Evolutionary conservation across 2,888 invertebrate genomes (phyloP), one percentile per base, ranked within the genome.

Genomic region (Xanthorhoe designata): DNA sequence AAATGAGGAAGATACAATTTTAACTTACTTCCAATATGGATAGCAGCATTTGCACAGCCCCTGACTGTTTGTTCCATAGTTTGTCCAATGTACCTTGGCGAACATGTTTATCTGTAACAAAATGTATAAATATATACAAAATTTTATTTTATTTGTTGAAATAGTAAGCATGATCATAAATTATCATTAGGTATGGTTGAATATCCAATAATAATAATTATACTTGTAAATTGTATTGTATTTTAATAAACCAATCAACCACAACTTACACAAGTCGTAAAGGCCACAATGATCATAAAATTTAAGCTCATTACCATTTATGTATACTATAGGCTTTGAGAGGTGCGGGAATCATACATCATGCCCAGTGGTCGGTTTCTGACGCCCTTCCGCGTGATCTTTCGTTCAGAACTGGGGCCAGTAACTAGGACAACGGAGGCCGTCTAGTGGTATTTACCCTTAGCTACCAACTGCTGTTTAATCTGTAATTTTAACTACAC

Each of bases 1-100:
- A 24, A 24, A 24, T n/a, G 15, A 32, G 6, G 3, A 29, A 4
- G 15, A 35, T 29, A 18, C 1, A 2, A 49, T 6, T 57, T 45
- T 42, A 24, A 75, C 80, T 78, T 78, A 95, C 95, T 89, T 95
- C 95, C 77, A 95, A 83, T 73, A 94, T 88, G 47, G 89, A 82
- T 51, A 95, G 82, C 53, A 95, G 86, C 84, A 94, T 93, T 76
- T 94, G 93, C 63, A 95, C 82, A 29, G 94, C 91, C 29, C 94
- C 94, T 8, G 94, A 87, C 75, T 94, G 94, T 75, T 94, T 94
- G 80, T 89, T 93, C 94, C 95, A 94, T 74, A 95, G 75, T 78
- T 94, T 94, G 55, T 95, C 95, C 82, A 95, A 77, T 15, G 94
- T 94, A 69, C 87, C 88, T 78, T 95, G 95, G 1, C 95, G 94